Evolutionary conservation across 2,888 invertebrate species (phyloP).

Genomic region (Malthinus flaveolus): DNA sequence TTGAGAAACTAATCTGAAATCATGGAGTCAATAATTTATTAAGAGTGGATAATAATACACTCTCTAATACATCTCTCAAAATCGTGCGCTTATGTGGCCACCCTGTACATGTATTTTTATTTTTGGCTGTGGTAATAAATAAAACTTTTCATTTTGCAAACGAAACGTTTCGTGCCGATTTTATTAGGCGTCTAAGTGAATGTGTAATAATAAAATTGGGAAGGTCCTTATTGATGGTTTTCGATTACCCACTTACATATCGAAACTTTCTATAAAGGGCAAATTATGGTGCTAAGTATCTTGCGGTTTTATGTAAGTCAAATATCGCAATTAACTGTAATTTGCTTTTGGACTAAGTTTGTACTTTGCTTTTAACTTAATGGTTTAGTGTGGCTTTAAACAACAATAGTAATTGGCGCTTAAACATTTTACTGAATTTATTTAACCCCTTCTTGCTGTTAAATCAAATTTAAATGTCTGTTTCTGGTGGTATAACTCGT

Average conservation of each 20-base stretch:
- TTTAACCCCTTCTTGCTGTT: constrained; percentile 22
- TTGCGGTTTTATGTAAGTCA: constrained; percentile 41
- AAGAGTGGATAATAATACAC: too few relatives aligned
- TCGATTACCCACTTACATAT: constrained; percentile 26
- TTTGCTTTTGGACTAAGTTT: constrained; percentile 34
- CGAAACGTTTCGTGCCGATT: constrained; percentile 10
- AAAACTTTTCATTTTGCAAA: constrained; percentile 10
- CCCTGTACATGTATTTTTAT: background rate
- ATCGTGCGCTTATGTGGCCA: background rate
- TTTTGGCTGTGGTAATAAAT: constrained; percentile 13
- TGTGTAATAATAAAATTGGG: constrained; percentile 1
- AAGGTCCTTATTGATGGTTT: constrained; percentile 16
- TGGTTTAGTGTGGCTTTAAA: constrained; percentile 45
- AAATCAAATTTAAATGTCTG: too few relatives aligned
- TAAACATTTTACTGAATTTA: constrained; percentile 43
- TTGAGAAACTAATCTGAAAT: too few relatives aligned
- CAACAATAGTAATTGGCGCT: constrained; percentile 42
- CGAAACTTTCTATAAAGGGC: constrained; percentile 37
- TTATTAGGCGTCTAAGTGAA: constrained; percentile 10
- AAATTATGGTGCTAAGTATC: constrained; percentile 36
- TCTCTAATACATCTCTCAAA: too few relatives aligned
- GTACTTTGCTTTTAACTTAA: constrained; percentile 35
- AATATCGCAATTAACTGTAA: constrained; percentile 50
- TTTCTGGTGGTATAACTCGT: too few relatives aligned
- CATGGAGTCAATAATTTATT: too few relatives aligned